These are phyloP conservation scores for Lethocerus indicus DNA, from an alignment of 1,140 invertebrate genomes.

Conservation along the genomic window DNA sequence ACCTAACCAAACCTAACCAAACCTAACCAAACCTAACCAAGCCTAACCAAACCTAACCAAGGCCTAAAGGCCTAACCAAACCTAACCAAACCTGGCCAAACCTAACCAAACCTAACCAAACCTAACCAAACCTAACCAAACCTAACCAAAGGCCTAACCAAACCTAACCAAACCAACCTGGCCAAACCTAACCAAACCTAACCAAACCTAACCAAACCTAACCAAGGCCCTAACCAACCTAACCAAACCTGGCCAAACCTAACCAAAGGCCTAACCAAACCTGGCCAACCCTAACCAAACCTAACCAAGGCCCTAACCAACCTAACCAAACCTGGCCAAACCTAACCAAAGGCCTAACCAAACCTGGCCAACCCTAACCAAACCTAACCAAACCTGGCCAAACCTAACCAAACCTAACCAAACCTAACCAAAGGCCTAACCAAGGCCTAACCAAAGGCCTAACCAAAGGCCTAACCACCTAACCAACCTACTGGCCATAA, in stretches of 20 bases:
- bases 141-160: conserved; percentile 17
- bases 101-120: conserved; percentile 6
- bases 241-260: conserved; percentile 17
- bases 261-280: conserved; percentile 19
- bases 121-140: conserved; percentile 18
- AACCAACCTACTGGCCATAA: too few relatives aligned
- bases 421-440: conserved; percentile 14
- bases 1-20: conserved; percentile 17
- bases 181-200: conserved; percentile 8
- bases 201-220: conserved; percentile 14
- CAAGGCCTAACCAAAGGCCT: conserved; percentile 16
- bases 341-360: conserved; percentile 1
- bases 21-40: conserved; percentile 18
- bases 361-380: conserved; percentile 18
- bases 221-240: conserved; percentile 16
- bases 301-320: too few relatives aligned
- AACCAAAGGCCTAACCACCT: conserved; percentile 18
- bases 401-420: conserved; percentile 10
- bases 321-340: conserved; percentile 13
- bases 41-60: conserved; percentile 16
- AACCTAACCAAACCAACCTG: conserved; percentile 14
- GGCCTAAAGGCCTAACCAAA: conserved; percentile 17
- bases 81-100: conserved; percentile 13
- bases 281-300: conserved; percentile 16
- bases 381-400: conserved; percentile 14